A percentile compares a stretch with the other conserved stretches of the same genome.
phyloP scores from a whole-genome alignment of 2,113 vertebrate genomes.

The Apodemus sylvaticus region DNA sequence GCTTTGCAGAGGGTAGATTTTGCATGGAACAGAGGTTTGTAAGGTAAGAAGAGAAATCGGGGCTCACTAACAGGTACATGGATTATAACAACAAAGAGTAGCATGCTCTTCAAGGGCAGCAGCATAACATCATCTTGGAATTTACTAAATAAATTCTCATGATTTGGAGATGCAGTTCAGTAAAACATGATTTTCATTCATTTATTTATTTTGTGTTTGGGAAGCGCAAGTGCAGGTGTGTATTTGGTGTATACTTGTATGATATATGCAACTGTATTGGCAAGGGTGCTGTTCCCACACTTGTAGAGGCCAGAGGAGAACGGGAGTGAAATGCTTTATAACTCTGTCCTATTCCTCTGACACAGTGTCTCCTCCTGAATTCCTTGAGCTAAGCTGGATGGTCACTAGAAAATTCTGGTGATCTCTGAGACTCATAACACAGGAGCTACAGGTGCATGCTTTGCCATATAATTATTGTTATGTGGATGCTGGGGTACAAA shows the following conservation, averaged over 20 bases:
- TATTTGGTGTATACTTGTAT: background rate
- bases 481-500: background rate
- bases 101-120: background rate
- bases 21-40: background rate
- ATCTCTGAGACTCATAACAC: background rate
- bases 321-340: background rate
- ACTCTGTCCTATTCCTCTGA: background rate
- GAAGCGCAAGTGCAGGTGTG: too few relatives aligned
- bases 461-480: background rate
- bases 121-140: background rate
- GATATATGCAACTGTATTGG: background rate
- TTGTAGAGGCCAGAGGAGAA: too few relatives aligned
- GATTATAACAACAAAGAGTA: background rate
- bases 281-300: too few relatives aligned
- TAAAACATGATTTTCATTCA: background rate
- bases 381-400: background rate
- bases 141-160: background rate
- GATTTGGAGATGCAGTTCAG: background rate
- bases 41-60: background rate
- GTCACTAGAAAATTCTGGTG: background rate
- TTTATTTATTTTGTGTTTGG: background rate
- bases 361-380: background rate
- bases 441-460: background rate
- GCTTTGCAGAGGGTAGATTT: background rate
- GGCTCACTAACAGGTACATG: background rate